Evolutionary conservation across 2,113 vertebrate species (phyloP).

Genomic region (Atherinomorus stipes): DNA sequence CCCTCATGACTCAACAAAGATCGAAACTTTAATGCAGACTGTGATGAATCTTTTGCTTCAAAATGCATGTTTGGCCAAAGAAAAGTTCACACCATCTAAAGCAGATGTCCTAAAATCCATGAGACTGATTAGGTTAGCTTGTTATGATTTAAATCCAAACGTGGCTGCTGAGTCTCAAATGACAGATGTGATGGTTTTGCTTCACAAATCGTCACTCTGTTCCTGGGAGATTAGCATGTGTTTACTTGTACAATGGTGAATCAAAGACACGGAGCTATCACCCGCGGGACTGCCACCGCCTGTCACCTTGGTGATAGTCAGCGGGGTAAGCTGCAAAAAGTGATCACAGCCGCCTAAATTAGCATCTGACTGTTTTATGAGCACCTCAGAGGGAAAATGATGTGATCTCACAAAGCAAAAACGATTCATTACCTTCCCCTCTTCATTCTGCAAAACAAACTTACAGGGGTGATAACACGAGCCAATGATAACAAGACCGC

Average conservation of each 20-base stretch:
- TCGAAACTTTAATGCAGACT: constrained; percentile 26
- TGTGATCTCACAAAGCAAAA: constrained; percentile 60
- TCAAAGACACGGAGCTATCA: constrained; percentile 45
- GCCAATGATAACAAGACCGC: constrained; percentile 62
- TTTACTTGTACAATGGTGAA: constrained; percentile 44
- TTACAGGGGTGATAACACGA: constrained; percentile 60
- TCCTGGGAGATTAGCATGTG: constrained; percentile 59
- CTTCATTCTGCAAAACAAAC: constrained; percentile 63
- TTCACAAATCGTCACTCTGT: constrained; percentile 49
- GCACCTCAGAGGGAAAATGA: constrained; percentile 62
- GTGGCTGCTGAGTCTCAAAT: constrained; percentile 20
- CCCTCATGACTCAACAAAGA: constrained; percentile 30
- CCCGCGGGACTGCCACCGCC: constrained; percentile 39
- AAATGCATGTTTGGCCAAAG: constrained; percentile 18
- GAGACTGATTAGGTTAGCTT: constrained; percentile 25
- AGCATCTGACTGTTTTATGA: constrained; percentile 43
- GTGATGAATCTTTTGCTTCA: not conserved
- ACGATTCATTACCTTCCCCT: constrained; percentile 65
- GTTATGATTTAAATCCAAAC: constrained; percentile 30
- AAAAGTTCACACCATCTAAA: constrained; percentile 25
- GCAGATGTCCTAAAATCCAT: not conserved
- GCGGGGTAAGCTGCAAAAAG: constrained; percentile 26
- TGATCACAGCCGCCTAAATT: constrained; percentile 69
- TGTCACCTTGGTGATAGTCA: constrained; percentile 52
- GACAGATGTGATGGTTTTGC: constrained; percentile 42